Evolutionary conservation across 2,797 vertebrate species (phyloP), one percentile per base, ranked within the genome.

Genomic region (Odontamblyopus lacepedii): DNA sequence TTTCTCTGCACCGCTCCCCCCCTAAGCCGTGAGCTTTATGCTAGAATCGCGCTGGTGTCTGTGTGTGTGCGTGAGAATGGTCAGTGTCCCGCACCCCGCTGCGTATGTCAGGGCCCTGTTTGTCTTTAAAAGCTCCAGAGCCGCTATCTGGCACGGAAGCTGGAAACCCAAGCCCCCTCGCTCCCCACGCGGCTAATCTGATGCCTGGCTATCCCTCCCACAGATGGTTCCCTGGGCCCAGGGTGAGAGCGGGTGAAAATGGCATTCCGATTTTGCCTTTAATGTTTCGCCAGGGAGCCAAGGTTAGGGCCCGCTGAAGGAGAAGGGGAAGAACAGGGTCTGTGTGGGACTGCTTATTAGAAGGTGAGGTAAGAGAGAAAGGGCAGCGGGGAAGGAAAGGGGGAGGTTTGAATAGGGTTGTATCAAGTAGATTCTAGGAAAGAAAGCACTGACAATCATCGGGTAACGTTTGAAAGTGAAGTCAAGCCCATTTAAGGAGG

Each of bases 261-360:
- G 84, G 85, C 81, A 89, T 85, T 83, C 88, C 84, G 79, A 82
- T 85, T 77, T 76, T 62, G 30, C 77, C 78, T 92, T 89, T 92
- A 71, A 90, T 89, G 75, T 70, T 72, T 71, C 23, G 80, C 88
- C 87, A 88, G 78, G 69, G 68, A 83, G 83, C 73, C 70, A 65
- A 78, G 66, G 76, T 80, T 78, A 65, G 80, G 76, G 70, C 78
- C 56, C 23, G 77, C 59, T 44, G 55, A 67, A 78, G 77, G 73
- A 80, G 77, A 32, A 29, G 72, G 12, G 60, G 18, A 62, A 62
- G 30, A 62, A 62, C 7, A 62, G 32, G 68, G 73, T 53, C 70
- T 8, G 78, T 74, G 75, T 79, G 2, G 60, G 75, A 15, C 51
- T 78, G 76, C 77, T 69, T 80, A 76, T 76, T 71, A 77, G 78